phyloP scores from a whole-genome alignment of 2,888 invertebrate genomes.

The Agrilus cyanescens region DNA sequence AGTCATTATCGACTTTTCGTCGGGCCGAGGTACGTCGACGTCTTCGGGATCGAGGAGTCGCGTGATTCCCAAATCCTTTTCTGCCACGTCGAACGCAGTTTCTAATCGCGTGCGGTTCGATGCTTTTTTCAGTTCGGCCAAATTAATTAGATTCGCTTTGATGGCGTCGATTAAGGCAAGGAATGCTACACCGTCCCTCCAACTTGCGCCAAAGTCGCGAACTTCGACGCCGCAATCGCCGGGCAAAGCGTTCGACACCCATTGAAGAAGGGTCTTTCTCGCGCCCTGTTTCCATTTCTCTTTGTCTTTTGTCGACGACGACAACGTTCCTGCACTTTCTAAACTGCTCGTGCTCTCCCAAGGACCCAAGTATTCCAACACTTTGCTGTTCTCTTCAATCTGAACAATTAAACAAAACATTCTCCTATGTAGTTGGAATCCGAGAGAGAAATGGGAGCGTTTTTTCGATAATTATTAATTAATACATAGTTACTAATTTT shows the following conservation, averaged over 20 bases:
- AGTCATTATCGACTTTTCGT: conserved; percentile 96
- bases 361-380: conserved; percentile 73
- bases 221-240: conserved; percentile 82
- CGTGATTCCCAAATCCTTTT: conserved; percentile 82
- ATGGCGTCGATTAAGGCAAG: conserved; percentile 91
- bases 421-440: background rate
- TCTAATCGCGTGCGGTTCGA: conserved; percentile 76
- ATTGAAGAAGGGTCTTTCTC: conserved; percentile 79
- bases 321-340: conserved; percentile 66
- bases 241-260: conserved; percentile 88
- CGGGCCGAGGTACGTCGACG: conserved; percentile 90
- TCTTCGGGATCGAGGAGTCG: conserved; percentile 89
- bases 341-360: conserved; percentile 74
- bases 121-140: conserved; percentile 66
- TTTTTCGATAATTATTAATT: too few species aligned
- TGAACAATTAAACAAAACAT: conserved; percentile 31
- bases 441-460: too few species aligned
- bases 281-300: conserved; percentile 82
- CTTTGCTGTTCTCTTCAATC: conserved; percentile 92
- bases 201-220: conserved; percentile 87
- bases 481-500: too few species aligned
- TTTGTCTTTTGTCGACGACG: conserved; percentile 45
- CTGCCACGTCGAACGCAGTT: conserved; percentile 88
- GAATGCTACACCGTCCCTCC: conserved; percentile 94
- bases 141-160: conserved; percentile 81